phyloP scores from a whole-genome alignment of 2,113 vertebrate genomes.

The Ammodytes dubius region DNA sequence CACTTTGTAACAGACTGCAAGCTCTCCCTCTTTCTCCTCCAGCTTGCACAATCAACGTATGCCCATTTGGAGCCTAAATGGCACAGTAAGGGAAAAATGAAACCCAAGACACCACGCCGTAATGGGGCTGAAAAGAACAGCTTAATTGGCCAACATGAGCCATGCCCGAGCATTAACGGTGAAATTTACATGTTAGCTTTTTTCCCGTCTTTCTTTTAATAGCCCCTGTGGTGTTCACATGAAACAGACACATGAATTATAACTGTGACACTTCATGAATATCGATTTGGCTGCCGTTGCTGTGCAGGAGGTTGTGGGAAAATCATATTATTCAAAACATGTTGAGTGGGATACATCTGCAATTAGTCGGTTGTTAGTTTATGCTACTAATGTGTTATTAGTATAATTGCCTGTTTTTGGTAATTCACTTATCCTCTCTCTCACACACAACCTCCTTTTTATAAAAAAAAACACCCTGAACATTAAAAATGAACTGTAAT shows the following conservation, averaged over 20 bases:
- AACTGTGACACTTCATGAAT: conserved; percentile 59
- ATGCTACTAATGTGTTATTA: conserved; percentile 55
- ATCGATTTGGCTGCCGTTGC: conserved; percentile 67
- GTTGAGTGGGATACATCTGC: conserved; percentile 48
- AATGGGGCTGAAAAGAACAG: conserved; percentile 71
- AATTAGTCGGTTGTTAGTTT: conserved; percentile 63
- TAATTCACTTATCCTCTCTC: conserved; percentile 37
- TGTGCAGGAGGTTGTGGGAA: conserved; percentile 45
- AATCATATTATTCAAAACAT: conserved; percentile 63
- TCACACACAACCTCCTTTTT: conserved; percentile 12
- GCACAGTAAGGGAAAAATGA: conserved; percentile 67
- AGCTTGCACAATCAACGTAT: conserved; percentile 63
- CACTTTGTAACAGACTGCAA: conserved; percentile 48
- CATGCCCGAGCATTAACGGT: conserved; percentile 61
- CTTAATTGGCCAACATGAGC: conserved; percentile 73
- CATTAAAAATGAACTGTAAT: conserved; percentile 18
- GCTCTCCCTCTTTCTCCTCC: conserved; percentile 36
- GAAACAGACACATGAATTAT: conserved; percentile 63
- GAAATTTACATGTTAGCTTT: conserved; percentile 64
- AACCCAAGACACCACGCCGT: conserved; percentile 58
- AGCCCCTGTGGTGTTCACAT: conserved; percentile 52
- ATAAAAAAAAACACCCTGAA: conserved; percentile 8
- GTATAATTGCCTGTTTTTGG: conserved; percentile 64
- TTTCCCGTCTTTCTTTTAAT: conserved; percentile 50
- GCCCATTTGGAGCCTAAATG: conserved; percentile 70